phyloP scores from a whole-genome alignment of 2,797 vertebrate species.

The Hydrolagus colliei region DNA sequence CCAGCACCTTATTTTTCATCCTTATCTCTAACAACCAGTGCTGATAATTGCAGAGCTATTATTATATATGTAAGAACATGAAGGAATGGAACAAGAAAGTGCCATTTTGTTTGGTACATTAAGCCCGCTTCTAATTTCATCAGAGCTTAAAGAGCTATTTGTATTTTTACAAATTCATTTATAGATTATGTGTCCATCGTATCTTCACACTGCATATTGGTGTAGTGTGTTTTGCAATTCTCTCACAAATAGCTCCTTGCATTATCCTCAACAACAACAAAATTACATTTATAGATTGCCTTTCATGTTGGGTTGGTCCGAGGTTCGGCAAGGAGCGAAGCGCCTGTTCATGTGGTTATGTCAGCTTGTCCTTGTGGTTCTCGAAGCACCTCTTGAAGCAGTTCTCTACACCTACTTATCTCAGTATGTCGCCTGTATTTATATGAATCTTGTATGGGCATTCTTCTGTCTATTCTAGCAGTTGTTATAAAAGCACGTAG shows the following conservation, averaged over 20 bases:
- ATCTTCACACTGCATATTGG: not conserved
- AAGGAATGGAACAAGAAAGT: not conserved
- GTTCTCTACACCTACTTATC: too few relatives aligned
- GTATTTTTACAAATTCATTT: not conserved
- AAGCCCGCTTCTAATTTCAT: not conserved
- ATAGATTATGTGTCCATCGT: not conserved
- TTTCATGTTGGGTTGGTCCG: not conserved
- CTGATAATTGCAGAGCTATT: not conserved
- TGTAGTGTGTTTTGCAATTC: not conserved
- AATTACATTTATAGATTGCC: not conserved
- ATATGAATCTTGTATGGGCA: too few relatives aligned
- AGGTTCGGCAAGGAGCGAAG: too few relatives aligned
- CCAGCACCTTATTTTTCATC: not conserved
- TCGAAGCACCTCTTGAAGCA: too few relatives aligned
- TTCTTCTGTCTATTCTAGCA: too few relatives aligned
- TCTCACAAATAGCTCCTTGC: not conserved
- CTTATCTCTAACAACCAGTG: not conserved
- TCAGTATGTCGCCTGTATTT: too few relatives aligned
- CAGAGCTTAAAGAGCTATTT: not conserved
- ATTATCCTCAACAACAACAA: not conserved
- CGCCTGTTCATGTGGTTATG: not conserved
- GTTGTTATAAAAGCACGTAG: too few relatives aligned
- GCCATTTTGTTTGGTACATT: not conserved
- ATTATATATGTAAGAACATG: not conserved
- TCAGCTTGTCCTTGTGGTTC: not conserved